A percentile compares a stretch with the other conserved stretches of the same genome.
These are phyloP conservation scores for Hipparchia semele DNA, from an alignment of 2,888 invertebrate species.

Conservation along the genomic window DNA sequence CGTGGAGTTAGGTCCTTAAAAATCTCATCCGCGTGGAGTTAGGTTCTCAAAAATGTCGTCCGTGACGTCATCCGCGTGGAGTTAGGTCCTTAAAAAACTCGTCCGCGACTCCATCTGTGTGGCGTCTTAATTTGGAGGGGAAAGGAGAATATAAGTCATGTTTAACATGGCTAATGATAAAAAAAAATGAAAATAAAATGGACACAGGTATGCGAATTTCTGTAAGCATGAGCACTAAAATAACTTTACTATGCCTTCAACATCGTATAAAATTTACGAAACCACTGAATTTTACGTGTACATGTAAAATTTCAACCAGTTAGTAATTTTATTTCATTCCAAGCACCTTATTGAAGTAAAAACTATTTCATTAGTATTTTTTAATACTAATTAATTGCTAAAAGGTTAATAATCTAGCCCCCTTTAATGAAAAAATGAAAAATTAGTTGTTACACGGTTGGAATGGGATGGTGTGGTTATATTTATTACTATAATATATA, in stretches of 20 bases:
- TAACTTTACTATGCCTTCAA: background rate
- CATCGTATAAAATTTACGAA: background rate
- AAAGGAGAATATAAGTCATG: no score
- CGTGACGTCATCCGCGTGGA: no score
- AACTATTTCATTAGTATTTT: background rate
- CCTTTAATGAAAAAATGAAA: constrained; percentile 1
- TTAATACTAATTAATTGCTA: background rate
- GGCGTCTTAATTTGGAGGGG: no score
- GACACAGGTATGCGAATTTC: background rate
- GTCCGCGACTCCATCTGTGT: no score
- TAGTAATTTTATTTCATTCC: background rate
- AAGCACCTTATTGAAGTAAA: background rate
- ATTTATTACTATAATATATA: background rate
- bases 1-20: no score
- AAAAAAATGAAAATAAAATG: constrained; percentile 1
- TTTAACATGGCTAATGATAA: no score
- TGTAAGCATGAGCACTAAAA: constrained; percentile 8
- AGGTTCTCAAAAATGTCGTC: no score
- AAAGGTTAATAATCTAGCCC: background rate
- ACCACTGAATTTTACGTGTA: background rate
- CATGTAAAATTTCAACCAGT: background rate
- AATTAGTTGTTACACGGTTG: background rate
- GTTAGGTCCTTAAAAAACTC: no score
- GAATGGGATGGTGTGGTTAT: constrained; percentile 28
- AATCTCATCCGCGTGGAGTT: no score